These are phyloP conservation scores for Myiozetetes cayanensis DNA, from an alignment of 2,113 vertebrate genomes.

Conservation along the genomic window DNA sequence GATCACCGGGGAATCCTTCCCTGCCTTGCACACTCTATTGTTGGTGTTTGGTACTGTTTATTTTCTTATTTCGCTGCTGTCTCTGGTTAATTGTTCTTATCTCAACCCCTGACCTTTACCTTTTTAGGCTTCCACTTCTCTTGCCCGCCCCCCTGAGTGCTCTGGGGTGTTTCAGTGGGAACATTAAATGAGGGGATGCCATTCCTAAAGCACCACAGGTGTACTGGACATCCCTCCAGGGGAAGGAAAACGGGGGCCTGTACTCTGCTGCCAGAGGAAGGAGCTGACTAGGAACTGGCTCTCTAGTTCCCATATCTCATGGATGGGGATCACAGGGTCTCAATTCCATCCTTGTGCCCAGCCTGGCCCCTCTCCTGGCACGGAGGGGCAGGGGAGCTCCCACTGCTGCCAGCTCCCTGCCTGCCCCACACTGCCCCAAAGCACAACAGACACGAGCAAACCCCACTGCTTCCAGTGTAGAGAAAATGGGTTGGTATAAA, in stretches of 20 bases:
- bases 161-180: not conserved
- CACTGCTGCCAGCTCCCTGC: too few species aligned
- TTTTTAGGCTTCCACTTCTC: not conserved
- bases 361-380: not conserved
- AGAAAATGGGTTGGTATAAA: constrained; percentile 1
- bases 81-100: not conserved
- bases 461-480: not conserved
- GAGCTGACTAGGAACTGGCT: not conserved
- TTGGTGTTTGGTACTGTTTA: not conserved
- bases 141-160: too few species aligned
- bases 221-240: not conserved
- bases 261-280: not conserved
- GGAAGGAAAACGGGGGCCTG: not conserved
- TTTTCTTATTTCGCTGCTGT: not conserved
- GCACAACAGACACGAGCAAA: not conserved
- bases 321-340: not conserved
- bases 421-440: not conserved
- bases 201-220: not conserved
- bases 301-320: not conserved
- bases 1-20: not conserved
- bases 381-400: not conserved
- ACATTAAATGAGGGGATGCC: not conserved
- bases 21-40: not conserved
- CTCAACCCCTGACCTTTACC: not conserved
- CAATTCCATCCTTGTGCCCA: fast-evolving